Conservation (phyloP, 2,888 invertebrate species). For the Macaria notata region DNA sequence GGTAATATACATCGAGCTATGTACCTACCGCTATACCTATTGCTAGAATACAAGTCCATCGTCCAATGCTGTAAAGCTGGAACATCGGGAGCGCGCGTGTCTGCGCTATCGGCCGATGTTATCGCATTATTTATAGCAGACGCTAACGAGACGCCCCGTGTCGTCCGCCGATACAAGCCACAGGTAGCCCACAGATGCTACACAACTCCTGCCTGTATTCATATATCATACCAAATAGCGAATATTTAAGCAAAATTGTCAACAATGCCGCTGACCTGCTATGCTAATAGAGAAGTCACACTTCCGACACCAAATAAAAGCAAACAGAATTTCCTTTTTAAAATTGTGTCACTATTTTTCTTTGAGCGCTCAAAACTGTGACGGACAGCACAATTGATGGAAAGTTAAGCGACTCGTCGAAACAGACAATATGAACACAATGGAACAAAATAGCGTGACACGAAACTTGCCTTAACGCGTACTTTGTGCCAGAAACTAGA, state of each 20-base stretch:
- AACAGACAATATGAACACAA: constrained; percentile 56
- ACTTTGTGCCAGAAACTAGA: constrained; percentile 27
- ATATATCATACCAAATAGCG: neutral
- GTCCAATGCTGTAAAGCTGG: neutral
- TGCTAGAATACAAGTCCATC: no score
- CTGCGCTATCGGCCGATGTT: constrained; percentile 45
- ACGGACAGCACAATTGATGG: constrained; percentile 59
- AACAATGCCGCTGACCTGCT: constrained; percentile 37
- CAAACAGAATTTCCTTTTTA: constrained; percentile 40
- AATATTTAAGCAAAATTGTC: constrained; percentile 9
- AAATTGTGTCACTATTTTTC: constrained; percentile 37
- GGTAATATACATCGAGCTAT: no score
- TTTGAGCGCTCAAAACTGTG: constrained; percentile 48
- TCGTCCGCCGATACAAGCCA: constrained; percentile 43
- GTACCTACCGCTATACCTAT: no score
- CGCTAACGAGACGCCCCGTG: constrained; percentile 61
- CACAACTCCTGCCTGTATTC: constrained; percentile 7
- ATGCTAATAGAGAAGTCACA: constrained; percentile 13
- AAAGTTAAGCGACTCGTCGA: constrained; percentile 54
- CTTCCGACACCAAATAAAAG: constrained; percentile 29
- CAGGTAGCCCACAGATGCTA: constrained; percentile 44
- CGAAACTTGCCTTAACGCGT: constrained; percentile 46
- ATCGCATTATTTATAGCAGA: constrained; percentile 69
- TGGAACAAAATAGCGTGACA: constrained; percentile 58
- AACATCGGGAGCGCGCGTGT: constrained; percentile 18